Conservation (phyloP, 2,113 vertebrate species). For the Coreoperca whiteheadi region DNA sequence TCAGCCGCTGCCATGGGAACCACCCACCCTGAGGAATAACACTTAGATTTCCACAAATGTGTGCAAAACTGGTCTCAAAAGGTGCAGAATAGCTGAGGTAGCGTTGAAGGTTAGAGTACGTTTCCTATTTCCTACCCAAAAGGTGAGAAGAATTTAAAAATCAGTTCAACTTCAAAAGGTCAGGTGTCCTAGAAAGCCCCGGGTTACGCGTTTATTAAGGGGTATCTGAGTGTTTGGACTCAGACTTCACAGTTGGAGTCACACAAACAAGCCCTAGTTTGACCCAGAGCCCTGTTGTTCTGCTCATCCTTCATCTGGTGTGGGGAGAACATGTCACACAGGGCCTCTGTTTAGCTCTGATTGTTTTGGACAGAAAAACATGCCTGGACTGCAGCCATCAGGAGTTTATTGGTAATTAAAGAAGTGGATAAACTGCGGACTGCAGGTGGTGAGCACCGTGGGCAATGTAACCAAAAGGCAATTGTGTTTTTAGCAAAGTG, state of each 20-base stretch:
- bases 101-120: not conserved
- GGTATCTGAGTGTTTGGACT: not conserved
- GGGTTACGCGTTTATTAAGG: not conserved
- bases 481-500: not conserved
- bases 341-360: constrained; percentile 8
- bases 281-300: not conserved
- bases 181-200: not conserved
- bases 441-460: too few species aligned
- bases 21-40: too few species aligned
- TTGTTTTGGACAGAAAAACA: not conserved
- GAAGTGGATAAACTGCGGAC: not conserved
- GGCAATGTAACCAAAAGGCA: not conserved
- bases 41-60: too few species aligned
- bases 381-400: not conserved
- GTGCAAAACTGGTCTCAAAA: too few species aligned
- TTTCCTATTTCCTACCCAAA: not conserved
- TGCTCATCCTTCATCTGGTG: not conserved
- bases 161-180: not conserved
- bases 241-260: not conserved
- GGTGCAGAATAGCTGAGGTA: too few species aligned
- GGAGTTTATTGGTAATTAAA: not conserved
- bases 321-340: not conserved
- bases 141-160: not conserved
- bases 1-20: too few species aligned
- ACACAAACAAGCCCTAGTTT: not conserved